These are phyloP conservation scores for Calypte anna DNA, from an alignment of 2,113 vertebrate species.

Conservation along the genomic window DNA sequence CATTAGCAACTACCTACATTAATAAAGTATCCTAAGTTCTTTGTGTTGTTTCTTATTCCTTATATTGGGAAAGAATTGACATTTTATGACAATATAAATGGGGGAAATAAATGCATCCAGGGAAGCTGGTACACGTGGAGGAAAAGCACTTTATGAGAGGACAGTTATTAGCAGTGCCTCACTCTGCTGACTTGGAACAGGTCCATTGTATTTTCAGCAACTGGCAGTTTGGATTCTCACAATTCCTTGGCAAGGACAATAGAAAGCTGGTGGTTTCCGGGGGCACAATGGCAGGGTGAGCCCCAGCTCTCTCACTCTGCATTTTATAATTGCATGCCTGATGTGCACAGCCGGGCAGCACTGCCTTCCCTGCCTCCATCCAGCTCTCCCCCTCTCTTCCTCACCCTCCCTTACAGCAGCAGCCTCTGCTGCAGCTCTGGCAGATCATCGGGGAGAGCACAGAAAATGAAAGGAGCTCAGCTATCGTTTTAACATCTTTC, in stretches of 20 bases:
- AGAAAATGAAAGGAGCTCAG: slow-evolving; percentile 4
- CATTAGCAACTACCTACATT: background rate
- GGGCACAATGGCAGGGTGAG: slow-evolving; percentile 29
- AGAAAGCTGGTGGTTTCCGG: slow-evolving; percentile 51
- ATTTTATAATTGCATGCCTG: slow-evolving; percentile 33
- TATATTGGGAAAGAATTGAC: background rate
- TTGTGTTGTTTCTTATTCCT: background rate
- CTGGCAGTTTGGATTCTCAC: slow-evolving; percentile 49
- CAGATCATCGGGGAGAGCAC: slow-evolving; percentile 11
- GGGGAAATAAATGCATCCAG: background rate
- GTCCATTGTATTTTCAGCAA: slow-evolving; percentile 55
- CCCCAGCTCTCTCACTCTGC: slow-evolving; percentile 18
- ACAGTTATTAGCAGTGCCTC: slow-evolving; percentile 1
- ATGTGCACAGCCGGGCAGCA: slow-evolving; percentile 30
- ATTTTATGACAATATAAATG: background rate
- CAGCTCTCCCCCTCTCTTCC: background rate
- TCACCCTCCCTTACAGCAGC: slow-evolving; percentile 30
- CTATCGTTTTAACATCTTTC: background rate
- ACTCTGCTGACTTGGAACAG: slow-evolving; percentile 33
- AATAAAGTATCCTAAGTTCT: background rate
- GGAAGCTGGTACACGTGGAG: background rate
- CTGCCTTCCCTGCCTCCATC: slow-evolving; percentile 40
- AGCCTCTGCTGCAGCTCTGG: slow-evolving; percentile 32
- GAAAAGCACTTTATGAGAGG: background rate
- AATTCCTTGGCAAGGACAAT: slow-evolving; percentile 55